A percentile compares a stretch with the other conserved stretches of the same genome.
phyloP scores from a whole-genome alignment of 2,888 invertebrate species.

The Proisotoma minuta region DNA sequence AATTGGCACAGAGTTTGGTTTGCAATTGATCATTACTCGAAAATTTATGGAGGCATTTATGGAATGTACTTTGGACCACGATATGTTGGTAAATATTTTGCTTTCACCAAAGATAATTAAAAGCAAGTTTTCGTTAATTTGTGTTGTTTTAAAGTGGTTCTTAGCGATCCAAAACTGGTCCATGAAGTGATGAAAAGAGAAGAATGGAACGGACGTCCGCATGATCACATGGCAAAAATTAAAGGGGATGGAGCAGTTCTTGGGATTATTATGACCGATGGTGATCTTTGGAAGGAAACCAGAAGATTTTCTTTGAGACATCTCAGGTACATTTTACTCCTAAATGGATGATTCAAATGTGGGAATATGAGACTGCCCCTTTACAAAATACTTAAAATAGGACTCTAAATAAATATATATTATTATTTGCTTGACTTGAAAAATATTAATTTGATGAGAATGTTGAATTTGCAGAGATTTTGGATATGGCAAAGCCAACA shows the following conservation, averaged over 20 bases:
- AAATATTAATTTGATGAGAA: too few species aligned
- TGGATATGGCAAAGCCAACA: slow-evolving; percentile 28
- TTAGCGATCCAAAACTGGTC: slow-evolving; percentile 33
- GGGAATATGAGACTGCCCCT: too few species aligned
- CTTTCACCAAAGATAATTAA: not conserved
- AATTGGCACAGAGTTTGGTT: slow-evolving; percentile 37
- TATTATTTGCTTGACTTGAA: too few species aligned
- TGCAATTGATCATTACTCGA: slow-evolving; percentile 28
- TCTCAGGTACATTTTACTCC: too few species aligned
- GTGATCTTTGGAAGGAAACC: slow-evolving; percentile 36
- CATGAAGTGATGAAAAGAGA: slow-evolving; percentile 37
- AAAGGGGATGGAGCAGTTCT: slow-evolving; percentile 26
- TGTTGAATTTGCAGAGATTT: too few species aligned
- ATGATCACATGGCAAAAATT: slow-evolving; percentile 30
- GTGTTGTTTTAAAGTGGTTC: slow-evolving; percentile 18
- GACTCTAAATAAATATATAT: too few species aligned
- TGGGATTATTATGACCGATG: slow-evolving; percentile 34
- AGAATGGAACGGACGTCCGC: slow-evolving; percentile 35
- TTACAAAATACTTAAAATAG: too few species aligned
- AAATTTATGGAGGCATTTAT: slow-evolving; percentile 29
- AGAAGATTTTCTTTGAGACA: slow-evolving; percentile 31
- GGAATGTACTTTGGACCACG: slow-evolving; percentile 36
- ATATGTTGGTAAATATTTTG: slow-evolving; percentile 15
- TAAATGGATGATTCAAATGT: too few species aligned
- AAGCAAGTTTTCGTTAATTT: not conserved